Conservation (phyloP, 2,797 vertebrate genomes). For the Rousettus madagascariensis region DNA sequence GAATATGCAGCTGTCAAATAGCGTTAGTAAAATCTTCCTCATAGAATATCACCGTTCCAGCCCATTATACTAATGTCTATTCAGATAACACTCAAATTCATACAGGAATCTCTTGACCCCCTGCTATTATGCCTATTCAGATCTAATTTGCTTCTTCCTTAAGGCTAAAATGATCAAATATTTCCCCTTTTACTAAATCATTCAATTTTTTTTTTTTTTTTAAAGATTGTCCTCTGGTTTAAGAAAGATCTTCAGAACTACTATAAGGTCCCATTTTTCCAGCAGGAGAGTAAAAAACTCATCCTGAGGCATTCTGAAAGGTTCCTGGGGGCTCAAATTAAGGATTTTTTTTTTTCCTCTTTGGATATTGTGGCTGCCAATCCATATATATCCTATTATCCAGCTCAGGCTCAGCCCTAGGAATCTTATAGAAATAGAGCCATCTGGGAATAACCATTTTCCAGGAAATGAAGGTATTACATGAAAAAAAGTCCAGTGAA, state of each 20-base stretch:
- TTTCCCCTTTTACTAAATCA: background rate
- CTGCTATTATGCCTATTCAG: background rate
- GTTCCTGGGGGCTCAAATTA: background rate
- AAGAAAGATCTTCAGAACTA: conserved; percentile 31
- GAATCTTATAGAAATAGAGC: background rate
- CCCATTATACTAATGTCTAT: conserved; percentile 67
- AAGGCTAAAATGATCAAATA: conserved; percentile 59
- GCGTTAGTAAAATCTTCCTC: conserved; percentile 50
- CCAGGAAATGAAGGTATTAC: background rate
- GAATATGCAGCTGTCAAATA: conserved; percentile 60
- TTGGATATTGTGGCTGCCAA: background rate
- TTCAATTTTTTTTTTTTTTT: background rate
- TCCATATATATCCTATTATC: background rate
- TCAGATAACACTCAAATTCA: conserved; percentile 65
- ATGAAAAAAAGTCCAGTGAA: background rate
- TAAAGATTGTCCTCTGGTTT: background rate
- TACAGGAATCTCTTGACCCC: background rate
- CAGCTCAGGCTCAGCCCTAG: background rate
- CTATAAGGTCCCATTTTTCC: conserved; percentile 29
- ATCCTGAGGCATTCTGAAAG: background rate
- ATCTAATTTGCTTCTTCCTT: conserved; percentile 59
- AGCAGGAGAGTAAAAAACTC: background rate
- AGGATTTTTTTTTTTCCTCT: background rate
- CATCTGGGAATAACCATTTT: background rate
- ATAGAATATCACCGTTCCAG: background rate